Evolutionary conservation across 2,113 vertebrate species (phyloP).

Genomic region (Puntigrus tetrazona): DNA sequence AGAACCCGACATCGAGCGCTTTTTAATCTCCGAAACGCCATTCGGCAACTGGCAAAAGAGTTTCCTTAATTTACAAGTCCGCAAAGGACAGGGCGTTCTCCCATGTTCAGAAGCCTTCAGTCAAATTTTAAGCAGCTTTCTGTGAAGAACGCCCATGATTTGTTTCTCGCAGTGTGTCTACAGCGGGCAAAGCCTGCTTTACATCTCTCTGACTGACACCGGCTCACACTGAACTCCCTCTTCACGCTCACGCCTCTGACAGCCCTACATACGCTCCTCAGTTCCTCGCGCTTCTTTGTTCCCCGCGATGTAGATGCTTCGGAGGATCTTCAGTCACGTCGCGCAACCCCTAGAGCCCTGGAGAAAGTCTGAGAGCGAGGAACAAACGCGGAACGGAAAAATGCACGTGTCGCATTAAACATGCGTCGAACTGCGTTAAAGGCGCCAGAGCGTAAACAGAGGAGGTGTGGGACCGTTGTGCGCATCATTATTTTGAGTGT

Average conservation of each 20-base stretch:
- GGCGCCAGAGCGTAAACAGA: neutral
- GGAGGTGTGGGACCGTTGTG: neutral
- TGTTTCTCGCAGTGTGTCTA: neutral
- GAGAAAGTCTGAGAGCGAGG: neutral
- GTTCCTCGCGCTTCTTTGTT: neutral
- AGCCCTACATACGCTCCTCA: neutral
- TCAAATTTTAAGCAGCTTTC: neutral
- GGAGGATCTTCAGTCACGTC: slow-evolving; percentile 5
- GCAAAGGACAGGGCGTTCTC: neutral
- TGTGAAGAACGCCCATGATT: neutral
- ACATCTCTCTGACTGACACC: slow-evolving; percentile 9
- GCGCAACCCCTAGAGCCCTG: neutral
- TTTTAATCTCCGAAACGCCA: neutral
- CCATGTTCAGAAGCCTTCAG: neutral
- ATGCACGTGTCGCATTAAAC: neutral
- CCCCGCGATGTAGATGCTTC: neutral
- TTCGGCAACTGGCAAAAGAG: neutral
- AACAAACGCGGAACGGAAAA: no score
- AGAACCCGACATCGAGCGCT: neutral
- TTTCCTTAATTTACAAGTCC: neutral
- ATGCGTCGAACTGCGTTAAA: neutral
- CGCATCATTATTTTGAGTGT: neutral
- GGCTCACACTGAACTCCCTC: neutral
- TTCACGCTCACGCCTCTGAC: neutral
- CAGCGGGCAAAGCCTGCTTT: neutral